A percentile compares a stretch with the other conserved stretches of the same genome.
These are phyloP conservation scores for Eciton burchellii DNA, from an alignment of 1,140 invertebrate genomes.

Conservation along the genomic window DNA sequence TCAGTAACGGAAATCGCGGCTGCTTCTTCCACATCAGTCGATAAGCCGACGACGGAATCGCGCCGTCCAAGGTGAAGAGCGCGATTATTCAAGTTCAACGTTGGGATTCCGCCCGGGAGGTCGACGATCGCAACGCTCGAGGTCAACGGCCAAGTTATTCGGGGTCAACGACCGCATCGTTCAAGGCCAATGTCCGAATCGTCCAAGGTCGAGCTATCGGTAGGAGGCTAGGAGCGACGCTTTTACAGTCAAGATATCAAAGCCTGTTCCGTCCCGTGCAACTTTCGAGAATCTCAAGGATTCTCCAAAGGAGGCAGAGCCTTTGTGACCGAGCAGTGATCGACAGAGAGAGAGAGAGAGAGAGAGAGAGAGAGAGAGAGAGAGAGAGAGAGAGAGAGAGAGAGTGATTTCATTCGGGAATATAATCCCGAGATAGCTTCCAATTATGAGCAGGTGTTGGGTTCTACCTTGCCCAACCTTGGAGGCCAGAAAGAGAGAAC, in stretches of 20 bases:
- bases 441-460: not conserved
- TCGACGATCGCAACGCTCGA: slow-evolving; percentile 32
- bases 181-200: slow-evolving; percentile 68
- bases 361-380: too few species aligned
- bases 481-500: not conserved
- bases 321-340: too few species aligned
- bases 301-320: too few species aligned
- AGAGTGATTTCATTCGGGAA: too few species aligned
- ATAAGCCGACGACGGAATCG: slow-evolving; percentile 17
- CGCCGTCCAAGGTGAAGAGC: slow-evolving; percentile 43
- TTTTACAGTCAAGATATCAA: slow-evolving; percentile 40
- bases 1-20: slow-evolving; percentile 35
- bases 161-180: slow-evolving; percentile 64
- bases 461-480: not conserved
- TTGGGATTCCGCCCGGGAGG: slow-evolving; percentile 19
- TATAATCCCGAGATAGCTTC: too few species aligned
- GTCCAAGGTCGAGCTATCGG: slow-evolving; percentile 62
- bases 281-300: not conserved
- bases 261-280: not conserved
- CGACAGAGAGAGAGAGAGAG: too few species aligned
- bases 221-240: slow-evolving; percentile 4
- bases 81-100: slow-evolving; percentile 43
- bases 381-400: too few species aligned
- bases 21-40: too few species aligned
- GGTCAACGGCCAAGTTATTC: too few species aligned